Evolutionary conservation across 2,888 invertebrate genomes (phyloP).

Genomic region (Erebia epiphron): DNA sequence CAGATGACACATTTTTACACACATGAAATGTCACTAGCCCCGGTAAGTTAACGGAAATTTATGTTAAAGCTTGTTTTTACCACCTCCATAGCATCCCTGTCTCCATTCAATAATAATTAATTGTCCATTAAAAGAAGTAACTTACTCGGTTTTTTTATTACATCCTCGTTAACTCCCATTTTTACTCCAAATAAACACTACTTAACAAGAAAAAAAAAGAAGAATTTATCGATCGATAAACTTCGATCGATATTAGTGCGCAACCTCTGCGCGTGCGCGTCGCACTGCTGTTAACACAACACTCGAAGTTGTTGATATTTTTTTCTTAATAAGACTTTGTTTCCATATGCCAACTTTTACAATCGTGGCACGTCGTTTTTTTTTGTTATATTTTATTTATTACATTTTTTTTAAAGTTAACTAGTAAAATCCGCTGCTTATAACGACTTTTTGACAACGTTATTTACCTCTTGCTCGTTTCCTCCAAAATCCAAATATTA

Average conservation of each 20-base stretch:
- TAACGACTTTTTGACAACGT: too few species aligned
- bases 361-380: neutral
- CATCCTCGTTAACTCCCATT: neutral
- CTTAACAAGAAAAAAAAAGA: neutral
- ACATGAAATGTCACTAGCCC: too few species aligned
- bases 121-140: neutral
- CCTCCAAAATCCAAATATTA: too few species aligned
- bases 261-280: neutral
- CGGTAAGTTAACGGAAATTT: too few species aligned
- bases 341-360: neutral
- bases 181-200: neutral
- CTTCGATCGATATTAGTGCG: neutral
- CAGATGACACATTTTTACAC: too few species aligned
- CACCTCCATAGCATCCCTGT: too few species aligned
- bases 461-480: too few species aligned
- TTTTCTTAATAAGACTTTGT: slow-evolving; percentile 5
- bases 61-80: too few species aligned
- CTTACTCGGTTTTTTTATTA: slow-evolving; percentile 14
- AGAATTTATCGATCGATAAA: neutral
- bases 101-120: too few species aligned
- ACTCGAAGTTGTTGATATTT: slow-evolving; percentile 3
- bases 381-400: too few species aligned
- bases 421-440: too few species aligned
- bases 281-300: neutral
- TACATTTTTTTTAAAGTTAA: too few species aligned